Percentiles rank a stretch among this genome's conserved stretches.
phyloP scores from a whole-genome alignment of 2,797 vertebrate species.

The Falco cherrug region DNA sequence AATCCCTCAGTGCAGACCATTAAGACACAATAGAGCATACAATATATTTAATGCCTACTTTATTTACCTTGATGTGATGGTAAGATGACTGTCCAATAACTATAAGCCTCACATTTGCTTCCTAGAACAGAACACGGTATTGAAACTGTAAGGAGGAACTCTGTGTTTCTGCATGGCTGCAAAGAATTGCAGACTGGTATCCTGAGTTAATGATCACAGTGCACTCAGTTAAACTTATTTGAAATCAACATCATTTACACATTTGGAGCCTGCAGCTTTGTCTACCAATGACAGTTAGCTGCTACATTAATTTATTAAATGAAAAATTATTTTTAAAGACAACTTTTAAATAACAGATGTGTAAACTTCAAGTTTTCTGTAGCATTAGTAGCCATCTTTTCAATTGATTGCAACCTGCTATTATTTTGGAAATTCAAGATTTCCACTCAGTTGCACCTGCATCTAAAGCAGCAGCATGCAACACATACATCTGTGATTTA shows the following conservation, averaged over 20 bases:
- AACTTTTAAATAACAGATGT: background rate
- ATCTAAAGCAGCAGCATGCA: background rate
- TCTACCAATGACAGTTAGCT: background rate
- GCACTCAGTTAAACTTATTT: background rate
- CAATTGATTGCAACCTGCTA: background rate
- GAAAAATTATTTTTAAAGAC: background rate
- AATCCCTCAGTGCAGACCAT: background rate
- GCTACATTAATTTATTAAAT: background rate
- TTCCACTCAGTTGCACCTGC: background rate
- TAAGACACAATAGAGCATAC: background rate
- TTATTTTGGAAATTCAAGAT: background rate
- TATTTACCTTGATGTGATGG: conserved; percentile 89
- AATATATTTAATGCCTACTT: background rate
- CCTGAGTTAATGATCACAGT: background rate
- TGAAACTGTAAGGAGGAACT: background rate
- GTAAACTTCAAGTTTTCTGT: background rate
- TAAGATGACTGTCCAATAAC: conserved; percentile 91
- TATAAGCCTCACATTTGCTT: conserved; percentile 85
- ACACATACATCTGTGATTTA: background rate
- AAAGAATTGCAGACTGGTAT: background rate
- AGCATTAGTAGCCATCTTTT: background rate
- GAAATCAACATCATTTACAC: background rate
- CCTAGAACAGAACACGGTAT: conserved; percentile 73
- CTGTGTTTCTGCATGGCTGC: background rate
- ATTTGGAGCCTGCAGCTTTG: background rate